Evolutionary conservation across 35 echinoderm and acorn worm genomes (phyloP), one percentile per base, ranked within the genome.

Genomic region (Anneissia japonica): DNA sequence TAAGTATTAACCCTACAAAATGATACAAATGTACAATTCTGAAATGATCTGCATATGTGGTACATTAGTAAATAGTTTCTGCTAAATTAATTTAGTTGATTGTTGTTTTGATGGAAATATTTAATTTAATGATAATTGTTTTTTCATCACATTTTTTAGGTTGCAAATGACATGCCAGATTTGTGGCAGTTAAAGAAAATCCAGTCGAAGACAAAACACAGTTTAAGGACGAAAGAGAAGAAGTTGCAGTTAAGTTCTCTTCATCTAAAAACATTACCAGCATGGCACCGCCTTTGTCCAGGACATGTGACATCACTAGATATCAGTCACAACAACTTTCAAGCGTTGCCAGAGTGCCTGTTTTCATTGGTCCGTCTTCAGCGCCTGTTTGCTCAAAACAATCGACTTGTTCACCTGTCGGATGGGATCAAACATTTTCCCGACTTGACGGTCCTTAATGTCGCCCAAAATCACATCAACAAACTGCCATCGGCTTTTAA

Each of bases 391-490:
- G 51, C 51, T 26, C 51, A 64, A 23, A 64, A 64, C 51, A 64
- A 64, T 64, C 51, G 51, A 9, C 51, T 64, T 64, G 51, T 64
- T 64, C 21, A 19, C 9, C 51, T 64, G 21, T 64, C 19, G 51
- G 51, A 64, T 64, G 51, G 51, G 51, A 64, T 64, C 51, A 9
- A 64, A 12, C 51, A 64, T 64, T 64, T 64, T 1, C 51, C 11
- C 11, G 26, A 23, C 51, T 64, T 93, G 32, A 81, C 77, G 38
- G 51, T 46, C 31, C 76, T 97, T 11, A 91, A 97, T 73, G 39
- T 97, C 16, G 93, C 91, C 51, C 86, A 86, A 33, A 97, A 97
- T 80, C 55, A 74, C 31, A 77, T 97, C 30, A 80, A 19, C 38
- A 75, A 75, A 38, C 81, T 97, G 35, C 94, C 94, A 74, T 5